Evolutionary conservation across 1,140 invertebrate genomes (phyloP).

Genomic region (Cydia fagiglandana): DNA sequence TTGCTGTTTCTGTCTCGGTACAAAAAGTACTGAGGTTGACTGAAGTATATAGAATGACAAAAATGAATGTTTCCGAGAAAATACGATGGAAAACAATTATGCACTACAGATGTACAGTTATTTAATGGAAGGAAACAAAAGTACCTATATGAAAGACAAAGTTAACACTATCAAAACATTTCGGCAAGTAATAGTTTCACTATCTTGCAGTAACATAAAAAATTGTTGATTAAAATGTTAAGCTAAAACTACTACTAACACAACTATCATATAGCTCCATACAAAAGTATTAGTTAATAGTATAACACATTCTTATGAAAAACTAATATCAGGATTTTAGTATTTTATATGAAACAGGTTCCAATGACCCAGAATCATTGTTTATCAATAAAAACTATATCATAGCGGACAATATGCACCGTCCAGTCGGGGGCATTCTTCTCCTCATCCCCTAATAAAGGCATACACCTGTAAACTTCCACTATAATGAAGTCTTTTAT

Average conservation of each 20-base stretch:
- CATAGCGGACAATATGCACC: conserved; percentile 58
- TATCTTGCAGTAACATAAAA: neutral
- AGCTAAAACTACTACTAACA: neutral
- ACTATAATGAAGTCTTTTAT: conserved; percentile 53
- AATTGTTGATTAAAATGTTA: neutral
- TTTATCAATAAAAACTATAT: conserved; percentile 48
- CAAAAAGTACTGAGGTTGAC: too few species aligned
- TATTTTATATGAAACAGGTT: neutral
- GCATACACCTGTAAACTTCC: conserved; percentile 64
- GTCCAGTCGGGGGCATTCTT: conserved; percentile 57
- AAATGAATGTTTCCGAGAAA: too few species aligned
- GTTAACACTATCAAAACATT: neutral
- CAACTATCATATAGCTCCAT: neutral
- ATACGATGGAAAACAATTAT: too few species aligned
- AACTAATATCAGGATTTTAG: neutral
- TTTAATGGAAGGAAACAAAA: neutral
- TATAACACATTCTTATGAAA: neutral
- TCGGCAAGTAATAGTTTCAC: neutral
- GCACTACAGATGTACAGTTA: neutral
- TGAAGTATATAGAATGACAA: too few species aligned
- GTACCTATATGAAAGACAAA: neutral
- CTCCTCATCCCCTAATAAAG: conserved; percentile 60
- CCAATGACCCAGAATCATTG: neutral
- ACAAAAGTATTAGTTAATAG: neutral
- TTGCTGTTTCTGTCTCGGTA: too few species aligned